Evolutionary conservation across 2,113 vertebrate genomes (phyloP), one percentile per base, ranked within the genome.

Genomic region (Menura novaehollandiae): DNA sequence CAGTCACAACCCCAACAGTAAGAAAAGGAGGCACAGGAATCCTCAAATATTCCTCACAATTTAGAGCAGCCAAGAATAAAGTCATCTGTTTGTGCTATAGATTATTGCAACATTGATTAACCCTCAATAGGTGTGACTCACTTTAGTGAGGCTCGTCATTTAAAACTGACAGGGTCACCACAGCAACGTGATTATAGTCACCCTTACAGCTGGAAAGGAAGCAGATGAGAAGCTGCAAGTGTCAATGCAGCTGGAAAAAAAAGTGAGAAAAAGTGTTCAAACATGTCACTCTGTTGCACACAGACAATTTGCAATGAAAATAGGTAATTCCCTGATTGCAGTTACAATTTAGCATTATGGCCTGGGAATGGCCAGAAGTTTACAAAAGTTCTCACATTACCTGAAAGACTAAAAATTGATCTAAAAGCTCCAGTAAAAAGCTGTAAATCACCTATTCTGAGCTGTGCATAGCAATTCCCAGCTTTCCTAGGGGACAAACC

Each of bases 91-190:
- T 59, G 82, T 71, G 81, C 59, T 49, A 81, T 24, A 73, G 73
- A 73, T 80, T 78, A 94, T 27, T 17, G 11, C 90, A 90, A 86
- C 19, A 27, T 17, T 64, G 63, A 80, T 67, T 80, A 89, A 95
- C 82, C 79, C 86, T 91, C 73, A 75, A 66, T 56, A 85, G 9
- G 6, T 41, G 43, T 56, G 92, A 94, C 60, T 19, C 21, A 52
- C 43, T 66, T 88, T 73, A 93, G 51, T 26, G 19, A 11, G 47
- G 55, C 56, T 81, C 85, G 64, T 89, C 91, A 94, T 74, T 96
- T 93, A 86, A 95, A 97, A 89, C 85, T 86, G 85, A 78, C 92
- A 89, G 66, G 75, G 87, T 95, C 84, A 84, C 67, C 53, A 95
- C 77, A 96, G 93, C 87, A 94, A 85, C 58, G 64, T n/a, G 77